phyloP scores from a whole-genome alignment of 2,797 vertebrate species.

The Odontamblyopus lacepedii region DNA sequence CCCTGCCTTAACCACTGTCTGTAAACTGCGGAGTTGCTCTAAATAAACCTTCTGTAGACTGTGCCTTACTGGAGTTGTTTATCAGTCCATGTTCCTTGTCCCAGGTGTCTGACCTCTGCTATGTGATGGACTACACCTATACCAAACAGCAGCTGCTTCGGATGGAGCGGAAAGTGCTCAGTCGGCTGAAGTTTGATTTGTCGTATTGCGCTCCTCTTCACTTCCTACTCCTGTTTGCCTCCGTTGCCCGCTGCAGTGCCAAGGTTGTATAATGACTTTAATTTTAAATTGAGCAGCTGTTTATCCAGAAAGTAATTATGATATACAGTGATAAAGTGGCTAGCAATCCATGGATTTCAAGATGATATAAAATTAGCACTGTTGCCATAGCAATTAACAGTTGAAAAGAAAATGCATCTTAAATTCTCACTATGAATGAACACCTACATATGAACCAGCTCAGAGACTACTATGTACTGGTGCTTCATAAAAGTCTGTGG shows the following conservation, averaged over 20 bases:
- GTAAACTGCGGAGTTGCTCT: too few species aligned
- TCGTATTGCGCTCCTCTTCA: slow-evolving; percentile 79
- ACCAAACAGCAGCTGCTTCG: slow-evolving; percentile 80
- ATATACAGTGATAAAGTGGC: too few species aligned
- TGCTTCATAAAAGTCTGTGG: too few species aligned
- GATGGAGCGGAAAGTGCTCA: slow-evolving; percentile 84
- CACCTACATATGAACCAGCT: too few species aligned
- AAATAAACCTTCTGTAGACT: not conserved
- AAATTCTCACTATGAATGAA: too few species aligned
- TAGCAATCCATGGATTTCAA: too few species aligned
- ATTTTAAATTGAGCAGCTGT: not conserved
- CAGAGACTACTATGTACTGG: too few species aligned
- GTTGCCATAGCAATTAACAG: too few species aligned
- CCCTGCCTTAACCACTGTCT: too few species aligned
- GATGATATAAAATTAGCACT: too few species aligned
- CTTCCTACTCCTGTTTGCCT: slow-evolving; percentile 79
- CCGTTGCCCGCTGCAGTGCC: slow-evolving; percentile 71
- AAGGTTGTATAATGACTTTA: slow-evolving; percentile 60
- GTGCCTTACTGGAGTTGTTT: not conserved
- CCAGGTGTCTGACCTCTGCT: slow-evolving; percentile 84
- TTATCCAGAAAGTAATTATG: too few species aligned
- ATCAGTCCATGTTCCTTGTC: not conserved
- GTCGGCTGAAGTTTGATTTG: slow-evolving; percentile 79
- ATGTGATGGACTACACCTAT: slow-evolving; percentile 84
- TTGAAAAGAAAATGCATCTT: too few species aligned